Percentiles rank a stretch among this genome's conserved stretches.
phyloP scores from a whole-genome alignment of 2,888 invertebrate species.

The Epirrita christyi region DNA sequence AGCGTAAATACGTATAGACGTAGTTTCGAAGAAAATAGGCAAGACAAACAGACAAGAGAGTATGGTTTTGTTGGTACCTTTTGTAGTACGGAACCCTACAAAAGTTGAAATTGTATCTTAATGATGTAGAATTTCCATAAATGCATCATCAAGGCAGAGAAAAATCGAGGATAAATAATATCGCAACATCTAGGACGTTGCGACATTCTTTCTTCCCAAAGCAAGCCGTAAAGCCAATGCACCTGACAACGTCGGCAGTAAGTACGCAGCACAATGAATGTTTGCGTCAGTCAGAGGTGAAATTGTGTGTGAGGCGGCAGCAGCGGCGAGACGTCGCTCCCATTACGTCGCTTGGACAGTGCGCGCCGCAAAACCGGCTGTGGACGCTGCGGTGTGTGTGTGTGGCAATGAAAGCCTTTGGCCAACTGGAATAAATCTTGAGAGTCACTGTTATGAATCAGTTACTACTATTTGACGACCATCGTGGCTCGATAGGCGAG shows the following conservation, averaged over 20 bases:
- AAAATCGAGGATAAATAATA: neutral
- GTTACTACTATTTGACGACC: too few species aligned
- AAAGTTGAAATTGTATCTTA: too few species aligned
- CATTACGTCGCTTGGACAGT: conserved; percentile 77
- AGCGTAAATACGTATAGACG: too few species aligned
- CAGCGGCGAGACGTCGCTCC: conserved; percentile 83
- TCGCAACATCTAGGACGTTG: neutral
- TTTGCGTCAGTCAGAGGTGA: conserved; percentile 84
- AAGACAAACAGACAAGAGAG: too few species aligned
- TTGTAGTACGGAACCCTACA: too few species aligned
- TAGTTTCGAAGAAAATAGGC: too few species aligned
- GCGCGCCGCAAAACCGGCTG: conserved; percentile 78
- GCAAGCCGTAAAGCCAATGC: conserved; percentile 45
- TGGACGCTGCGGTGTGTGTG: conserved; percentile 57
- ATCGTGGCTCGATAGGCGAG: too few species aligned
- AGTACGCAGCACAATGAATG: conserved; percentile 79
- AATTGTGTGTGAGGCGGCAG: conserved; percentile 85
- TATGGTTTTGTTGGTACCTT: too few species aligned
- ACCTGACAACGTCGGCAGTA: conserved; percentile 63
- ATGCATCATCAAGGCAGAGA: neutral
- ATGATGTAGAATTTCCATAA: too few species aligned
- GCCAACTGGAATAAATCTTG: neutral
- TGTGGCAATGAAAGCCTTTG: conserved; percentile 36
- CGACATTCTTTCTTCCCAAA: conserved; percentile 23
- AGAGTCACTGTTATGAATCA: too few species aligned